Evolutionary conservation across 2,888 invertebrate genomes (phyloP), one percentile per base, ranked within the genome.

Genomic region (Trachelus troglodyta): DNA sequence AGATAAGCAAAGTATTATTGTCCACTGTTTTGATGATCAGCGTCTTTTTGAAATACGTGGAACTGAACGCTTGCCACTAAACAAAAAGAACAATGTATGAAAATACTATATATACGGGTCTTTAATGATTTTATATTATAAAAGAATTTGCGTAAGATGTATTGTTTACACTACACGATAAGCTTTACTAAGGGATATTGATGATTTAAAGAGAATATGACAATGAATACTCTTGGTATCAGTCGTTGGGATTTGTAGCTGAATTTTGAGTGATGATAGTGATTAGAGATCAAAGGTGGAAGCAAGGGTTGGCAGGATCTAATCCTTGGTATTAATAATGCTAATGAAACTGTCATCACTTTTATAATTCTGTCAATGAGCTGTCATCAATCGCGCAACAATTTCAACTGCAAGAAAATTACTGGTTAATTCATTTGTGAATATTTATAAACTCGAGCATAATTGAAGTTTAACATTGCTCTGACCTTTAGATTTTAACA

Each of bases 111-210:
- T 56, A 75, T 77, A 77, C 77, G 77, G 77, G 77, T 77, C 75
- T 69, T 71, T 40, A 75, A 77, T 75, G 77, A 75, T 77, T 77
- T 77, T 75, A 74, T 56, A 56, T 56, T 56, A 56, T 75, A 75
- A 77, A 76, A 33, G 34, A 35, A 37, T 68, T 69, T 77, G 76
- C 73, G 73, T 74, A 35, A 77, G 69, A 77, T 73, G 31, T 69
- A 34, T 68, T 9, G 56, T 56, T 15, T 56, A 56, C 23, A 23
- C 56, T 56, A 56, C 9, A 9, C 23, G 6, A 56, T 56, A 56
- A 56, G 23, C 56, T 56, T 56, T 56, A 56, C 23, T 23, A 56
- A 56, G 23, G 23, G 2, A 56, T 15, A 23, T 56, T 23, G 56
- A 56, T 15, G 56, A 56, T 15, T 9, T 9, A 56, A 40, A 56